These are phyloP conservation scores for Netelia melanura DNA, from an alignment of 2,888 invertebrate genomes.

Conservation along the genomic window DNA sequence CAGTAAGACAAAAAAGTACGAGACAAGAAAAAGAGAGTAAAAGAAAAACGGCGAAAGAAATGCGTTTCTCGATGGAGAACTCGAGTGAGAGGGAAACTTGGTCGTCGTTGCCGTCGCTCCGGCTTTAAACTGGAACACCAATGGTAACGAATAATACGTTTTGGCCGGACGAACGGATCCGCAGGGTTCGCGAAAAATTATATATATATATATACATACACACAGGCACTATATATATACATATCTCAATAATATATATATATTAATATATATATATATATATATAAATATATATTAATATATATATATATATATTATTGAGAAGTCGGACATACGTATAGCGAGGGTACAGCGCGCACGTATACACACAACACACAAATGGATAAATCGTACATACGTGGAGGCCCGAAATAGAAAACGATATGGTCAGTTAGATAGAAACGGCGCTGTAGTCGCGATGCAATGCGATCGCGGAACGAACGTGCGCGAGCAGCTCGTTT, in stretches of 20 bases:
- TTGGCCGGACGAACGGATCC: conserved; percentile 41
- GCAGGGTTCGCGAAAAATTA: conserved; percentile 6
- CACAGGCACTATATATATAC: neutral
- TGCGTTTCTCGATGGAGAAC: conserved; percentile 51
- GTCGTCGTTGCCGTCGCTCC: conserved; percentile 29
- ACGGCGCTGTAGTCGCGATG: conserved; percentile 17
- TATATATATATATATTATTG: neutral
- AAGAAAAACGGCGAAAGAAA: conserved; percentile 55
- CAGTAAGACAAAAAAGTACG: conserved; percentile 32
- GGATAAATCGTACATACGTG: conserved; percentile 63
- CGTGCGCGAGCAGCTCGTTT: neutral
- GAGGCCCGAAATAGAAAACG: conserved; percentile 64
- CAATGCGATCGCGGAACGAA: neutral
- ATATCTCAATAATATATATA: neutral
- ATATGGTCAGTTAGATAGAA: conserved; percentile 3
- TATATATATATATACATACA: neutral
- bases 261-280: neutral
- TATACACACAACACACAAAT: conserved; percentile 47
- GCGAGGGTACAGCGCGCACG: conserved; percentile 28
- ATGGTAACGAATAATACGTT: conserved; percentile 48
- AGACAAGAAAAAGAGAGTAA: conserved; percentile 11
- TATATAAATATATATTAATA: conserved; percentile 4
- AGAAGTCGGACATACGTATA: neutral
- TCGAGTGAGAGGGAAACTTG: conserved; percentile 62
- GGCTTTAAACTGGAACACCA: conserved; percentile 64